Evolutionary conservation across 2,888 invertebrate species (phyloP).

Genomic region (Atherix ibis): DNA sequence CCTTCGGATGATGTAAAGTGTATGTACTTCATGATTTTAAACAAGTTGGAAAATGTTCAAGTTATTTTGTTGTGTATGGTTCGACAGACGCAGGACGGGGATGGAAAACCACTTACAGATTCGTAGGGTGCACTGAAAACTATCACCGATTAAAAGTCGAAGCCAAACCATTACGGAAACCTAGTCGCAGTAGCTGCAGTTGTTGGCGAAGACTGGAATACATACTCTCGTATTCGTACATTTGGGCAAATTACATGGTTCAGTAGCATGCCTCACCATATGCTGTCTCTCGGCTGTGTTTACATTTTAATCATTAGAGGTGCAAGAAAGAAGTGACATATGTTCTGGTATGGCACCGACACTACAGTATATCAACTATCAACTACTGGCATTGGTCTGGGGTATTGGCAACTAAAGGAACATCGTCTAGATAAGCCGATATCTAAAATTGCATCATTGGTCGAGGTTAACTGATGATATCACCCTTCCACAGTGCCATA

Average conservation of each 20-base stretch:
- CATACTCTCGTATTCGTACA: too few relatives aligned
- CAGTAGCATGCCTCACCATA: constrained; percentile 6
- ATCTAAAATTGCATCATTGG: constrained; percentile 6
- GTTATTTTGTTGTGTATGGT: too few relatives aligned
- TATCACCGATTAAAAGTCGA: neutral
- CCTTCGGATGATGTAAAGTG: too few relatives aligned
- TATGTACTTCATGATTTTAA: constrained; percentile 5
- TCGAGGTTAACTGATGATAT: constrained; percentile 4
- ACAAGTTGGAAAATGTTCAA: constrained; percentile 3
- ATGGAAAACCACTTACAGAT: too few relatives aligned
- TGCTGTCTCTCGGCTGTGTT: constrained; percentile 5
- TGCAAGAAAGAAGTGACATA: constrained; percentile 5
- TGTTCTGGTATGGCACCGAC: constrained; percentile 5
- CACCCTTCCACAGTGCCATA: neutral
- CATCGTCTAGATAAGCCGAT: too few relatives aligned
- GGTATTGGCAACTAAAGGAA: too few relatives aligned
- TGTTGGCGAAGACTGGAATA: neutral
- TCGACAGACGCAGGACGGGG: too few relatives aligned
- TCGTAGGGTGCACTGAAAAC: too few relatives aligned
- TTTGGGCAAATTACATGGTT: constrained; percentile 8
- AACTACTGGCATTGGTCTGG: too few relatives aligned
- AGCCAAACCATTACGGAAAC: neutral
- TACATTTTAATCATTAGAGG: constrained; percentile 7
- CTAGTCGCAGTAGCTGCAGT: neutral
- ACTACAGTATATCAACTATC: too few relatives aligned